Percentiles rank a stretch among this genome's conserved stretches.
phyloP scores from a whole-genome alignment of 1,140 invertebrate genomes.

The Octopus bimaculoides region DNA sequence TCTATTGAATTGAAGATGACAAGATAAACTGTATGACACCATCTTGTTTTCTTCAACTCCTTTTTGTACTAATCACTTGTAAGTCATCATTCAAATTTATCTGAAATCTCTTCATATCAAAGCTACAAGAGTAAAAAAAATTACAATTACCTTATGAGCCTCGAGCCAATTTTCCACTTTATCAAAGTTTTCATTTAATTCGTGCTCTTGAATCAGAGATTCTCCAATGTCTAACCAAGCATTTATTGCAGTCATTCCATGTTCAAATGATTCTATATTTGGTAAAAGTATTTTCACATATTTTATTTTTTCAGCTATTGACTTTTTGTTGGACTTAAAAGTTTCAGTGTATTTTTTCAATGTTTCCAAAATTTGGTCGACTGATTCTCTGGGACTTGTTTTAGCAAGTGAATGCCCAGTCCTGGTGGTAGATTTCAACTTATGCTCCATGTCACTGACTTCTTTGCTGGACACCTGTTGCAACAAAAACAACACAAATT shows the following conservation, averaged over 20 bases:
- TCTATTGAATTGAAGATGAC: no score
- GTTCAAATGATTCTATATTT: constrained; percentile 85
- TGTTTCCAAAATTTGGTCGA: constrained; percentile 84
- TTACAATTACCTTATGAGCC: constrained; percentile 67
- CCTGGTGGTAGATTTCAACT: constrained; percentile 85
- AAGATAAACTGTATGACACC: no score
- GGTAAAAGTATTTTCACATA: constrained; percentile 66
- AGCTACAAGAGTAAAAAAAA: background rate
- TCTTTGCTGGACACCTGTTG: constrained; percentile 63
- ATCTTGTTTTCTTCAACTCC: no score
- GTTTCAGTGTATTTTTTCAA: constrained; percentile 82
- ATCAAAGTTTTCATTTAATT: constrained; percentile 71
- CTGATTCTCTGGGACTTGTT: constrained; percentile 84
- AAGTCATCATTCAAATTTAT: no score
- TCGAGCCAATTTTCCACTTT: constrained; percentile 73
- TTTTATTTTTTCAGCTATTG: constrained; percentile 49
- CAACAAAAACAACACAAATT: no score
- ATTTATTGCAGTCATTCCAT: constrained; percentile 79
- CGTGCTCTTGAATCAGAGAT: constrained; percentile 65
- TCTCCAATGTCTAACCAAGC: constrained; percentile 84
- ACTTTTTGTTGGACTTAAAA: constrained; percentile 75
- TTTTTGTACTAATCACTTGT: no score
- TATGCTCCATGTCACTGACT: constrained; percentile 81
- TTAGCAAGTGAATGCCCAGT: constrained; percentile 87
- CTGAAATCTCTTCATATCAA: background rate